Conservation (phyloP, 2,113 vertebrate genomes). For the Pholis gunnellus region DNA sequence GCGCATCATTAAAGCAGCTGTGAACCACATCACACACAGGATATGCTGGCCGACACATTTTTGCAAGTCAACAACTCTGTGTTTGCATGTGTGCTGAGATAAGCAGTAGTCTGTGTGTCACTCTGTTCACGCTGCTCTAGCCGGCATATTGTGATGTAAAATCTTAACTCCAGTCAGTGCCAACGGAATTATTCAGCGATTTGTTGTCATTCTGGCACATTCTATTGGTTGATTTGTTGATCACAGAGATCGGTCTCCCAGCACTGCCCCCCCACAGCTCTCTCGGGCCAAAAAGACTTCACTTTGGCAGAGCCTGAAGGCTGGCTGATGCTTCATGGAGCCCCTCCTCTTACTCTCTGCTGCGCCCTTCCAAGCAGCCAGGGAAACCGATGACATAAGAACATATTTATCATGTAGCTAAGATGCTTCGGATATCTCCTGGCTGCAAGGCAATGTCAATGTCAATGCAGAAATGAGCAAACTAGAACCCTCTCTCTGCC, state of each 20-base stretch:
- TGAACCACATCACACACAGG: background rate
- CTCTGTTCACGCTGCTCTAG: conserved; percentile 19
- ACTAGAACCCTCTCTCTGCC: background rate
- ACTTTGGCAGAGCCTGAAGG: conserved; percentile 60
- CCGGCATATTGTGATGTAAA: conserved; percentile 35
- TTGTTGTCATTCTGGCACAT: conserved; percentile 67
- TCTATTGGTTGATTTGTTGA: conserved; percentile 70
- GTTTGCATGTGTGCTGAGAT: background rate
- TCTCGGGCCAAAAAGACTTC: conserved; percentile 57
- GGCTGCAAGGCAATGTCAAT: conserved; percentile 14
- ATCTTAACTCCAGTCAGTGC: conserved; percentile 42
- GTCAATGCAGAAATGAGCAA: conserved; percentile 4
- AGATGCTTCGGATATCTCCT: conserved; percentile 21
- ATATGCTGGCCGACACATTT: background rate
- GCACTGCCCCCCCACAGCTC: conserved; percentile 17
- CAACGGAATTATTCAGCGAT: conserved; percentile 67
- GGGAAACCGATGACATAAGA: conserved; percentile 52
- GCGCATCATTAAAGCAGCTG: conserved; percentile 2
- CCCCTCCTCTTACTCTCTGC: conserved; percentile 37
- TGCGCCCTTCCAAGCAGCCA: conserved; percentile 28
- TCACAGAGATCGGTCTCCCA: conserved; percentile 56
- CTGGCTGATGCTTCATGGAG: conserved; percentile 48
- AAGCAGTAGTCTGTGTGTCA: background rate
- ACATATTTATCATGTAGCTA: conserved; percentile 38
- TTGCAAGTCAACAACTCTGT: background rate